These are phyloP conservation scores for Podarcis siculus DNA, from an alignment of 2,797 vertebrate genomes.

Conservation along the genomic window DNA sequence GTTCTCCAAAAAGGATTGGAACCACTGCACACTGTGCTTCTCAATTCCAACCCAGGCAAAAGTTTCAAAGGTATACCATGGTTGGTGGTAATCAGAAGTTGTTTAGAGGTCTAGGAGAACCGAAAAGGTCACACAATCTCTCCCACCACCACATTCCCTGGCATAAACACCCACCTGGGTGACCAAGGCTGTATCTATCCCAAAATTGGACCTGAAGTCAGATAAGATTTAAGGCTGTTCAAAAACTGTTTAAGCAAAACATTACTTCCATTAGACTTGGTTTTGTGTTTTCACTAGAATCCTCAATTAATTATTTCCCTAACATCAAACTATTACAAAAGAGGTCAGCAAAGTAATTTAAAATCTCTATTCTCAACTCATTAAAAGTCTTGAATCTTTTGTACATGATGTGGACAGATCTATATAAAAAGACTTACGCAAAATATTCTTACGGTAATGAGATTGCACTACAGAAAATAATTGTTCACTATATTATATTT, in stretches of 20 bases:
- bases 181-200: too few relatives aligned
- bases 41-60: too few relatives aligned
- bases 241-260: conserved; percentile 43
- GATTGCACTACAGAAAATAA: conserved; percentile 35
- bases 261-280: conserved; percentile 29
- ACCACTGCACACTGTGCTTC: too few relatives aligned
- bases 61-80: too few relatives aligned
- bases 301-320: conserved; percentile 23
- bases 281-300: conserved; percentile 46
- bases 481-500: background rate
- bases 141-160: too few relatives aligned
- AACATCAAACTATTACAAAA: conserved; percentile 44
- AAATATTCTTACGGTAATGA: conserved; percentile 18
- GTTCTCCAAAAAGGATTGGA: too few relatives aligned
- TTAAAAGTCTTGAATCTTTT: conserved; percentile 28
- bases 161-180: too few relatives aligned
- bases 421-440: conserved; percentile 36
- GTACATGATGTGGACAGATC: conserved; percentile 16
- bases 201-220: too few relatives aligned
- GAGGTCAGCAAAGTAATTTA: conserved; percentile 26
- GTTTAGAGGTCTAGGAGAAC: too few relatives aligned
- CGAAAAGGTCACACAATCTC: too few relatives aligned
- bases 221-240: background rate
- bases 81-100: too few relatives aligned
- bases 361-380: conserved; percentile 29